Base-by-base conservation (phyloP, 2,888 invertebrate genomes). In the Phasia obesa region DNA sequence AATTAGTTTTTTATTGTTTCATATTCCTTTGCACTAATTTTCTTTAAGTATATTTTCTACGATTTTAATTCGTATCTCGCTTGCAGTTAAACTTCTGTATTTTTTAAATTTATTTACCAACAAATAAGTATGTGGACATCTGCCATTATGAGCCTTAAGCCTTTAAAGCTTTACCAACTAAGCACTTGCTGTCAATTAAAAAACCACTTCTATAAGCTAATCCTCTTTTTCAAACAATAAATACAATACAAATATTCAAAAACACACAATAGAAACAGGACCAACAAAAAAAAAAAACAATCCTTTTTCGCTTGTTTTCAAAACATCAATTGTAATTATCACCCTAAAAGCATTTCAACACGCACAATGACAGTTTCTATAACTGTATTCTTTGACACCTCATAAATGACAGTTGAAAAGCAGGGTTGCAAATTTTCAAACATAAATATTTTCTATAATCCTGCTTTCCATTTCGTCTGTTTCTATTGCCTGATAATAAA, bases 131-230 rank as follows among this genome's bases (percentile, higher is more conserved):
- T 82, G 44, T 55, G 71, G 53, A 67, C 83, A 83, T 65, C 79
- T 83, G 83, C 60, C 79, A 79, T 79, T 83, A 79, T 62, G 49
- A n/a, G 55, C 11, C 44, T 67, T 79, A 79, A 83, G 65, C 70
- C 51, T 71, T 75, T 71, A 79, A 83, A 79, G 53, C 70, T 27
- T 49, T 35, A 55, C 38, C 53, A 17, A 53, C 55, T 27, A 15
- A 71, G 42, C 83, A 75, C 75, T 75, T 79, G 83, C 75, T 73
- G 79, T 73, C 79, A 79, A 65, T 75, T 83, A 47, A 75, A 83
- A 79, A 83, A 83, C 79, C 79, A 83, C 79, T 79, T 71, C 75
- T 71, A 75, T 21, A 5, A 53, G 75, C 47, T 83, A 83, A 83
- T 79, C 83, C 79, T 65, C 75, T 59, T 71, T 62, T n/a, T 49